Conservation (phyloP, 2,113 vertebrate genomes). For the Acanthisitta chloris region DNA sequence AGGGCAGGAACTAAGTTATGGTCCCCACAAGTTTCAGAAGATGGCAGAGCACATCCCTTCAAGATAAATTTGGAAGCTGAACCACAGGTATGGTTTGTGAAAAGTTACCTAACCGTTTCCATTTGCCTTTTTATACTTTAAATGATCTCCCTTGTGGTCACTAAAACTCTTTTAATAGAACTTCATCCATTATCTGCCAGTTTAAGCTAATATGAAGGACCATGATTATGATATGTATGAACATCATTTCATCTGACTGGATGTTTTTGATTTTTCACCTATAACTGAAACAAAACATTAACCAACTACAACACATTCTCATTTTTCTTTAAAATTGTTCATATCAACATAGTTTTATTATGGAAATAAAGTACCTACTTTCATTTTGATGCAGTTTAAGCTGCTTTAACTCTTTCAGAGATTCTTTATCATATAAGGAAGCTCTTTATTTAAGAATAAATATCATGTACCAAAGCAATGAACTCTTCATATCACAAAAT, state of each 20-base stretch:
- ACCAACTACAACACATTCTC: background rate
- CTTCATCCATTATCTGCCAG: background rate
- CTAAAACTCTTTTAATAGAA: background rate
- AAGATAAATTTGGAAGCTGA: conserved; percentile 92
- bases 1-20: conserved; percentile 88
- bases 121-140: background rate
- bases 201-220: background rate
- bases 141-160: background rate
- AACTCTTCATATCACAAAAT: background rate
- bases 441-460: background rate
- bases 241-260: background rate
- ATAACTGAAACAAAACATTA: background rate
- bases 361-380: background rate
- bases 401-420: background rate
- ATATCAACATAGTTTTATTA: background rate
- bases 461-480: background rate
- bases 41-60: conserved; percentile 83
- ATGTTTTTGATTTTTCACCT: background rate
- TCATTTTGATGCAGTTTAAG: background rate
- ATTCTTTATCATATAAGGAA: background rate
- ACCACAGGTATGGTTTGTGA: conserved; percentile 82
- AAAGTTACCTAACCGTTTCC: background rate
- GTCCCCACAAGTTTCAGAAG: conserved; percentile 87
- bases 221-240: background rate
- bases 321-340: background rate